Evolutionary conservation across 2,888 invertebrate genomes (phyloP).

Genomic region (Meghimatium bilineatum): DNA sequence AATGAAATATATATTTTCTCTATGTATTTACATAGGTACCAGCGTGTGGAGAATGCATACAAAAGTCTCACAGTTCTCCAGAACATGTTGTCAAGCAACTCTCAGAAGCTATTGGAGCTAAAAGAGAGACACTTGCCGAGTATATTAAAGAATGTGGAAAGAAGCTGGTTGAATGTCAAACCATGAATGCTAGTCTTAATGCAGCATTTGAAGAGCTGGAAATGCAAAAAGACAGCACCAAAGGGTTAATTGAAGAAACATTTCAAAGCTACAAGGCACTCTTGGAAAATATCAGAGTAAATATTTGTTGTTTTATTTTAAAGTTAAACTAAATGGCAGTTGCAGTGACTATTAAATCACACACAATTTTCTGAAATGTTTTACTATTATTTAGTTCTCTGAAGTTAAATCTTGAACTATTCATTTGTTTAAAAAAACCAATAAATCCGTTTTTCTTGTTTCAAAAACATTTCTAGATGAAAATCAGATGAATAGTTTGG

Average conservation of each 20-base stretch:
- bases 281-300: conserved; percentile 83
- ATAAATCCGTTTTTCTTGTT: no score
- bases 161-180: conserved; percentile 86
- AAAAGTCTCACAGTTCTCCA: conserved; percentile 87
- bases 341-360: background rate
- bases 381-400: no score
- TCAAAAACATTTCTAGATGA: no score
- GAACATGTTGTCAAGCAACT: conserved; percentile 91
- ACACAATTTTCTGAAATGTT: no score
- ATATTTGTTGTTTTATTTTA: background rate
- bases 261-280: conserved; percentile 82
- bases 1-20: background rate
- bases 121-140: conserved; percentile 86
- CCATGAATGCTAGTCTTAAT: conserved; percentile 85
- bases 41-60: conserved; percentile 91
- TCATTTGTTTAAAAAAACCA: no score
- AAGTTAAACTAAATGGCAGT: background rate
- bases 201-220: conserved; percentile 90
- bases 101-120: conserved; percentile 86
- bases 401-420: no score
- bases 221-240: conserved; percentile 90
- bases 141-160: conserved; percentile 86
- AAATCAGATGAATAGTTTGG: no score
- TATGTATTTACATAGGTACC: conserved; percentile 81
- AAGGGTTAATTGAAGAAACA: conserved; percentile 83